Conservation (phyloP, 1,140 invertebrate species). For the Drosophila tsacasi region DNA sequence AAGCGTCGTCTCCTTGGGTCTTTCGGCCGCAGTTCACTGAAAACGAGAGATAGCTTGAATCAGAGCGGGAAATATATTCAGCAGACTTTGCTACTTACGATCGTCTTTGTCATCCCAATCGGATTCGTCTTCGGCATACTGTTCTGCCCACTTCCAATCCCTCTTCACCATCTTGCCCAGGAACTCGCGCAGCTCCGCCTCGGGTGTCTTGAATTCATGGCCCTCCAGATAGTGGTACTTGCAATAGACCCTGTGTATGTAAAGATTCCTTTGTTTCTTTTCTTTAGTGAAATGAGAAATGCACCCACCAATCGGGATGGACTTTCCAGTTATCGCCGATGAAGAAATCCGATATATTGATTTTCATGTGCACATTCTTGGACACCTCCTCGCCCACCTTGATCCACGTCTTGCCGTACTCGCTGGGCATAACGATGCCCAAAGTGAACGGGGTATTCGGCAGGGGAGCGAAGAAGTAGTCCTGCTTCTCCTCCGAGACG, state of each 20-base stretch:
- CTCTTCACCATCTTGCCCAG: slow-evolving; percentile 87
- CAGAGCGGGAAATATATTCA: not conserved
- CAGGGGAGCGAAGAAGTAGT: slow-evolving; percentile 94
- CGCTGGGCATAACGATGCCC: slow-evolving; percentile 90
- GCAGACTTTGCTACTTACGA: slow-evolving; percentile 23
- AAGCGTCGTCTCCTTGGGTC: slow-evolving; percentile 89
- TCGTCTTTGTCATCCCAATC: slow-evolving; percentile 70
- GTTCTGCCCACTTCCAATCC: slow-evolving; percentile 87
- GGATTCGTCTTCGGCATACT: slow-evolving; percentile 85
- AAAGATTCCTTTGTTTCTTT: slow-evolving; percentile 52
- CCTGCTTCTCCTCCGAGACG: slow-evolving; percentile 91
- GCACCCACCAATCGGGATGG: slow-evolving; percentile 92
- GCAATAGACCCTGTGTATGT: slow-evolving; percentile 90
- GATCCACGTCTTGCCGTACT: slow-evolving; percentile 91
- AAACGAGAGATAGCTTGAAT: not conserved
- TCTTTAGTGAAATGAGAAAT: too few relatives aligned
- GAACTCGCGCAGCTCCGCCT: slow-evolving; percentile 92
- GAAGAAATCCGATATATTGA: slow-evolving; percentile 90
- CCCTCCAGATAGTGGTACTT: slow-evolving; percentile 93
- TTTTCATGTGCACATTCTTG: slow-evolving; percentile 88
- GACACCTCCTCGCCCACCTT: slow-evolving; percentile 90
- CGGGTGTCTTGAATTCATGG: slow-evolving; percentile 89
- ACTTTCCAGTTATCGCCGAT: slow-evolving; percentile 91
- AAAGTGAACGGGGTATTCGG: slow-evolving; percentile 93
- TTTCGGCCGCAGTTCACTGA: slow-evolving; percentile 88